Base-by-base conservation (phyloP, 2,113 vertebrate species). In the Osmerus mordax region DNA sequence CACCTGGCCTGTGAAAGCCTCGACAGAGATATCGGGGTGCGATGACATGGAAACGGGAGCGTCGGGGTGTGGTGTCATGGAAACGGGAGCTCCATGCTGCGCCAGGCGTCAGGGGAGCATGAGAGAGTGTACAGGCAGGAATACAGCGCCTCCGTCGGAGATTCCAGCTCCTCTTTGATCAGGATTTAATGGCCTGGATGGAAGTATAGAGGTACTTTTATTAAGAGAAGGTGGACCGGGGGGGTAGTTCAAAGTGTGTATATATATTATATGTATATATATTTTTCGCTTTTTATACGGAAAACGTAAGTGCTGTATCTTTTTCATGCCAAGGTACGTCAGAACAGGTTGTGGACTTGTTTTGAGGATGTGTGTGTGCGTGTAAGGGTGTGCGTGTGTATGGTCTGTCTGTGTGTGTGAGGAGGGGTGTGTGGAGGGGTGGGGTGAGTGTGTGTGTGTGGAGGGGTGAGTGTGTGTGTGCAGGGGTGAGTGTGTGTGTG, bases 41-140 rank as follows among this genome's bases (percentile, higher is more conserved):
- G 32, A 1, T 36, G 32, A 2, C 32, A 36, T 36, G 32, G 32
- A 36, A 36, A 36, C 32, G 32, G 32, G 32, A 36, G 32, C 32
- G 32, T 36, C 32, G 32, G 32, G 32, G 32, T 36, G 32, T 36
- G 3, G 4, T 36, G 32, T 36, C 29, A 32, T 32, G 29, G 29
- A 32, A 32, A 32, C 29, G 29, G 77, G 28, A 19, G 71, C 74
- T 28, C 25, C 25, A 28, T 28, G 25, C 25, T 28, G 25, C 25
- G 25, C 1, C 25, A 28, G 25, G 25, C 25, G 3, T 28, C 25
- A 28, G 25, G 25, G 25, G n/a, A 84, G 83, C 91, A 92, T 90
- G 86, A 87, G 89, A 91, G 88, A 90, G 81, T 82, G 82, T 89
- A 91, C 91, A 91, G 85, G 13, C 41, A 81, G 87, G 89, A 91